phyloP scores from a whole-genome alignment of 1,140 invertebrate species.

The Reticulitermes speratus region DNA sequence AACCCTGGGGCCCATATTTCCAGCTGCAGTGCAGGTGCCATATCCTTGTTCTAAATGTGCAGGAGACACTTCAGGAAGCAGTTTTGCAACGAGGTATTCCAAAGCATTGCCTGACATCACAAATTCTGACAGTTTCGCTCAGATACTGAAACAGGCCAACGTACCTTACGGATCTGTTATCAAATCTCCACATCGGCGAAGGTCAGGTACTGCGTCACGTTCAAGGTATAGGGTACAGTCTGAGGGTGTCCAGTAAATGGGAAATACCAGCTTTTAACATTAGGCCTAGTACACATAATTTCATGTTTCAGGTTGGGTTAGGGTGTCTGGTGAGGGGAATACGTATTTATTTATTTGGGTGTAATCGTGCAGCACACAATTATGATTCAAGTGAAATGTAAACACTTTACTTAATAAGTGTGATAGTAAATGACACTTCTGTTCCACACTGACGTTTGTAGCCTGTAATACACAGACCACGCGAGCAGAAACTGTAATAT shows the following conservation, averaged over 20 bases:
- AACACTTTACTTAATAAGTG: neutral
- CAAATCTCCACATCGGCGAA: neutral
- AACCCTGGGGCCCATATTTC: slow-evolving; percentile 55
- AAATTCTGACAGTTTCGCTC: slow-evolving; percentile 23
- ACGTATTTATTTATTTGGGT: neutral
- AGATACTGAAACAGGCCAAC: slow-evolving; percentile 19
- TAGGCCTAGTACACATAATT: too few species aligned
- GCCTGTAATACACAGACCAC: neutral
- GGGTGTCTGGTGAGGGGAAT: neutral
- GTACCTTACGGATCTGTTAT: neutral
- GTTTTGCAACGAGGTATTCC: neutral
- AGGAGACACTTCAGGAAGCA: neutral
- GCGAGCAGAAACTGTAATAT: neutral
- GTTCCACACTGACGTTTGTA: neutral
- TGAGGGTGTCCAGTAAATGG: too few species aligned
- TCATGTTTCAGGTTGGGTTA: neutral
- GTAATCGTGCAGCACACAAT: neutral
- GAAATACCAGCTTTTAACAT: too few species aligned
- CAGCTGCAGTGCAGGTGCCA: slow-evolving; percentile 53
- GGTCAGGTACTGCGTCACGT: neutral
- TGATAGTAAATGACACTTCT: neutral
- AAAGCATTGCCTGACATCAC: neutral
- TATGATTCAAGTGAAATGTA: too few species aligned
- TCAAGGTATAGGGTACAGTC: neutral
- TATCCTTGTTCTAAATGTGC: slow-evolving; percentile 42